Evolutionary conservation across 1,140 invertebrate species (phyloP).

Genomic region (Neodiprion fabricii): DNA sequence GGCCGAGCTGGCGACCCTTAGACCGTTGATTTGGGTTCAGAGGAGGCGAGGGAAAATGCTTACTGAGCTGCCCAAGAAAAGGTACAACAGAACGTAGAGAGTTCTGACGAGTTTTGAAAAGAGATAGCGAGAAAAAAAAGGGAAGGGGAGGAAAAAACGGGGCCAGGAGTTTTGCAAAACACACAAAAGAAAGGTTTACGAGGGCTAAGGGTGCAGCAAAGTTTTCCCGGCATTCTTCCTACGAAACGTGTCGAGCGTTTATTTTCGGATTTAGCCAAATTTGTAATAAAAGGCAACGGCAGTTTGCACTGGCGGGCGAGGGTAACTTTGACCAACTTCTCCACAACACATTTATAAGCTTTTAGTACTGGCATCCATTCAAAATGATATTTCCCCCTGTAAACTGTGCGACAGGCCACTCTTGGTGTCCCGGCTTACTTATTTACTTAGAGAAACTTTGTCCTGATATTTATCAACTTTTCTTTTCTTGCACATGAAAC

Average conservation of each 20-base stretch:
- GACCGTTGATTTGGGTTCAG: no score
- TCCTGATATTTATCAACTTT: background rate
- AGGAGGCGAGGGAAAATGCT: no score
- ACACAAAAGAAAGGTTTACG: background rate
- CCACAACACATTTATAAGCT: background rate
- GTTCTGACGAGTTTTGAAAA: no score
- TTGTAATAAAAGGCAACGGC: slow-evolving; percentile 1
- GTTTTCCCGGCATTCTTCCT: background rate
- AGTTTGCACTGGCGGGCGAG: background rate
- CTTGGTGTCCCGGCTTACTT: background rate
- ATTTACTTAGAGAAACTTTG: background rate
- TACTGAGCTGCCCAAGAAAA: no score
- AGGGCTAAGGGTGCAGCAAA: background rate
- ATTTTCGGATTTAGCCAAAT: background rate
- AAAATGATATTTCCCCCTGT: background rate
- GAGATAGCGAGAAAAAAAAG: no score
- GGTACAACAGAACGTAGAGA: no score
- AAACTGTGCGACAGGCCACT: background rate
- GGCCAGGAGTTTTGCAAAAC: background rate
- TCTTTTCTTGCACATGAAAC: background rate
- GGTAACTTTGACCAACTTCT: background rate
- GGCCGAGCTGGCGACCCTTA: no score
- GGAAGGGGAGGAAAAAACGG: no score
- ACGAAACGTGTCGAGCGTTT: background rate
- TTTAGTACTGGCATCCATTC: background rate